Evolutionary conservation across 2,888 invertebrate species (phyloP).

Genomic region (Platypus cylindrus): DNA sequence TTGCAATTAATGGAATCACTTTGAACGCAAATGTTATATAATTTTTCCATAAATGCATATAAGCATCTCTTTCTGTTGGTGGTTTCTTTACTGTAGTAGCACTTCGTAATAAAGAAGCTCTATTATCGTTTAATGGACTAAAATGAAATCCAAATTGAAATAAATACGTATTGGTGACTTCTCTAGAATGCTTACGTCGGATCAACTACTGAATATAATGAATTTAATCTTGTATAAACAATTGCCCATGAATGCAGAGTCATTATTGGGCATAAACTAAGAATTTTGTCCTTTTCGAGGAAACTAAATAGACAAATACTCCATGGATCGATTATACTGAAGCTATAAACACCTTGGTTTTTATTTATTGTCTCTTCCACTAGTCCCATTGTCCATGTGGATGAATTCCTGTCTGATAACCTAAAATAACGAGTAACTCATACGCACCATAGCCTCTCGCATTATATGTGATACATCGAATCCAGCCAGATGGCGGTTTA

Average conservation of each 20-base stretch:
- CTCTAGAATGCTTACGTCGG: constrained; percentile 56
- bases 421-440: constrained; percentile 49
- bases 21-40: constrained; percentile 94
- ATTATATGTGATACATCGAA: too few species aligned
- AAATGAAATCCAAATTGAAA: constrained; percentile 18
- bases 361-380: constrained; percentile 45
- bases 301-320: constrained; percentile 80
- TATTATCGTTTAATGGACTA: constrained; percentile 91
- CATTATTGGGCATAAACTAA: constrained; percentile 73
- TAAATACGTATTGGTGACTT: constrained; percentile 1
- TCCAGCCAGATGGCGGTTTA: too few species aligned
- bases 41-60: constrained; percentile 96
- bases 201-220: constrained; percentile 86
- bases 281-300: constrained; percentile 69
- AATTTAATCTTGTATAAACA: constrained; percentile 79
- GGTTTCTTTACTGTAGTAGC: constrained; percentile 81
- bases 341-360: constrained; percentile 40
- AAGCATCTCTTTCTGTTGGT: constrained; percentile 85
- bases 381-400: constrained; percentile 71
- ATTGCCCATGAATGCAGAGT: constrained; percentile 92
- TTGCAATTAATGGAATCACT: constrained; percentile 84
- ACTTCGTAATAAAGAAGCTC: constrained; percentile 83
- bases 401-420: constrained; percentile 81
- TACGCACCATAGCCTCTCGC: too few species aligned
- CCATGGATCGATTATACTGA: constrained; percentile 76